Percentiles rank a stretch among this genome's conserved stretches.
phyloP scores from a whole-genome alignment of 1,140 invertebrate species.

The Cydia pomonella region DNA sequence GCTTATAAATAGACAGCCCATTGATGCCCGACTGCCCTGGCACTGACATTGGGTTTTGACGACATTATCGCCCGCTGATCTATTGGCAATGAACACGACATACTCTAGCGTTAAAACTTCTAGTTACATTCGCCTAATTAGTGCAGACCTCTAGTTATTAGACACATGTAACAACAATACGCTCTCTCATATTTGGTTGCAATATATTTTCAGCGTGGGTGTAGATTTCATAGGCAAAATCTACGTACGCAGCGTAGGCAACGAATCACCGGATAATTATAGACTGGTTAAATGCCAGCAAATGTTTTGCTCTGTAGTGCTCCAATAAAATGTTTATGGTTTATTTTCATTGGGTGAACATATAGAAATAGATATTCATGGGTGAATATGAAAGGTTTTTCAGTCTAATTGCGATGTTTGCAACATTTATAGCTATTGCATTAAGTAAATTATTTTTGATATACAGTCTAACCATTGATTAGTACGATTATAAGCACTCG shows the following conservation, averaged over 20 bases:
- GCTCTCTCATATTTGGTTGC: conserved; percentile 31
- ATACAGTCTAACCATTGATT: background rate
- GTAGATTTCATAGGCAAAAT: conserved; percentile 63
- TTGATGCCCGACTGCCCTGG: conserved; percentile 67
- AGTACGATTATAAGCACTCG: too few species aligned
- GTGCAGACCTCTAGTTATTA: background rate
- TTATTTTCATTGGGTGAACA: conserved; percentile 57
- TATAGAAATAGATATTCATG: too few species aligned
- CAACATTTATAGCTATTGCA: too few species aligned
- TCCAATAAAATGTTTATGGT: conserved; percentile 62
- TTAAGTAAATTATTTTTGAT: too few species aligned
- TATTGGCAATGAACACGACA: conserved; percentile 57
- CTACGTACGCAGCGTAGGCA: conserved; percentile 50
- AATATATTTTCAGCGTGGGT: conserved; percentile 53
- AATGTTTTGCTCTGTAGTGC: conserved; percentile 56
- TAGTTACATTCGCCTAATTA: conserved; percentile 32
- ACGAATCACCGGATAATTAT: conserved; percentile 61
- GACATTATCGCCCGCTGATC: conserved; percentile 45
- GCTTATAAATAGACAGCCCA: conserved; percentile 61
- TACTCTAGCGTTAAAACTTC: conserved; percentile 43
- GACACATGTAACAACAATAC: background rate
- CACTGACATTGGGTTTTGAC: conserved; percentile 67
- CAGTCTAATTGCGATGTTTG: conserved; percentile 13
- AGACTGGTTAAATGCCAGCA: conserved; percentile 72
- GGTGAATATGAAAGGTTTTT: conserved; percentile 35